phyloP scores from a whole-genome alignment of 2,113 vertebrate genomes.

The Pachycephala philippinensis region DNA sequence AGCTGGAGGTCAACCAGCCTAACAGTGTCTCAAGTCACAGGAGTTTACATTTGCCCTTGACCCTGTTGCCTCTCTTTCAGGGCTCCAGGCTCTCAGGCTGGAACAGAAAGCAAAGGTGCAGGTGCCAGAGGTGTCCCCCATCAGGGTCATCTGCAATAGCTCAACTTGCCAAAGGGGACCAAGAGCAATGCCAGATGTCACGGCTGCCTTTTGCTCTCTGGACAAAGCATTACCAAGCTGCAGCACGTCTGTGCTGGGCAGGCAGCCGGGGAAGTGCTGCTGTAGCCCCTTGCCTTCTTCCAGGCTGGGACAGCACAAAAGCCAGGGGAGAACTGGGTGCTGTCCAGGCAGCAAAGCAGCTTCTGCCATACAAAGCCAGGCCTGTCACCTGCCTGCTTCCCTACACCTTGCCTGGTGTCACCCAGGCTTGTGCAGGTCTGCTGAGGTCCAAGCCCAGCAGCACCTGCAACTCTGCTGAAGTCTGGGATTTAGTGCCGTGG shows the following conservation, averaged over 20 bases:
- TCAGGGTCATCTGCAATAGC: not conserved
- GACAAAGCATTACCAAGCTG: not conserved
- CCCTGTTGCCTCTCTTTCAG: fast-evolving
- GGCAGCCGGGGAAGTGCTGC: fast-evolving
- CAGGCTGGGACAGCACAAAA: not conserved
- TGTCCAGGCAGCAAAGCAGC: not conserved
- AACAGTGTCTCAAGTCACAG: not conserved
- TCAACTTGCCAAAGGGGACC: not conserved
- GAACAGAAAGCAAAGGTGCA: not conserved
- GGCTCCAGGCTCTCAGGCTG: not conserved
- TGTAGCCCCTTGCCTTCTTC: not conserved
- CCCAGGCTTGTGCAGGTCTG: not conserved
- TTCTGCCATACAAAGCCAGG: not conserved
- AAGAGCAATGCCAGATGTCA: not conserved
- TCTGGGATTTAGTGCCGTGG: not conserved
- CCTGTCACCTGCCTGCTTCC: not conserved
- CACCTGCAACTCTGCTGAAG: not conserved
- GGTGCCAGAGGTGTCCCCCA: not conserved
- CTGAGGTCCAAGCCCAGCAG: not conserved
- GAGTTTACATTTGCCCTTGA: not conserved
- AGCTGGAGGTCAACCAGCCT: not conserved
- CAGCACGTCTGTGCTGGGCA: fast-evolving
- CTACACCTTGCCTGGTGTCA: not conserved
- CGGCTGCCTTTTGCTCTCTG: not conserved
- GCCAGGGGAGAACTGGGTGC: not conserved